Percentiles rank a stretch among this genome's conserved stretches.
Conservation (phyloP, 2,113 vertebrate genomes). For the Tinamus guttatus region DNA sequence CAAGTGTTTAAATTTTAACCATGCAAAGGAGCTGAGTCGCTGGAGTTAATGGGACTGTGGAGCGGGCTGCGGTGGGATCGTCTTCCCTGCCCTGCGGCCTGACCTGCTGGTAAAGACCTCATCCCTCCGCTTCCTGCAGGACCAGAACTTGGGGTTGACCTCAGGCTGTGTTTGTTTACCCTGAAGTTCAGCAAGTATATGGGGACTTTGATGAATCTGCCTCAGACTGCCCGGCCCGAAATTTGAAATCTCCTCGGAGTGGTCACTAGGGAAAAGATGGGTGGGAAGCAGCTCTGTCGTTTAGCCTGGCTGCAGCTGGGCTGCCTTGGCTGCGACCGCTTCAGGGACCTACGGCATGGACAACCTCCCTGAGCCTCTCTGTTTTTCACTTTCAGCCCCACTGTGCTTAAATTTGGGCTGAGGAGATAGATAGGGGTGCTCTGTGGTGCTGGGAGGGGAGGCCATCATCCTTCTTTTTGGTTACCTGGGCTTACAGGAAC, state of each 20-base stretch:
- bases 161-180: conserved; percentile 44
- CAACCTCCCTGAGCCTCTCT: not conserved
- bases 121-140: not conserved
- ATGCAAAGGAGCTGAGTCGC: not conserved
- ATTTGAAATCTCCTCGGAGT: not conserved
- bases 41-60: conserved; percentile 35
- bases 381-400: not conserved
- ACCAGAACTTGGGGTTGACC: conserved; percentile 6
- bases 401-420: too few relatives aligned
- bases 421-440: not conserved
- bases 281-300: fast-evolving
- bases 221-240: not conserved
- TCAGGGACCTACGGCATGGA: not conserved
- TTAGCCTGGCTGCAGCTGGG: not conserved
- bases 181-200: not conserved
- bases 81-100: not conserved
- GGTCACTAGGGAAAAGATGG: not conserved
- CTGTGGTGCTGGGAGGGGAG: not conserved
- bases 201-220: conserved; percentile 1
- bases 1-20: conserved; percentile 38
- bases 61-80: fast-evolving
- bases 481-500: not conserved
- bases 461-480: not conserved
- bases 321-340: not conserved
- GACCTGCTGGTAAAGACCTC: not conserved